phyloP scores from a whole-genome alignment of 1,140 invertebrate genomes.

The Nautilus pompilius region DNA sequence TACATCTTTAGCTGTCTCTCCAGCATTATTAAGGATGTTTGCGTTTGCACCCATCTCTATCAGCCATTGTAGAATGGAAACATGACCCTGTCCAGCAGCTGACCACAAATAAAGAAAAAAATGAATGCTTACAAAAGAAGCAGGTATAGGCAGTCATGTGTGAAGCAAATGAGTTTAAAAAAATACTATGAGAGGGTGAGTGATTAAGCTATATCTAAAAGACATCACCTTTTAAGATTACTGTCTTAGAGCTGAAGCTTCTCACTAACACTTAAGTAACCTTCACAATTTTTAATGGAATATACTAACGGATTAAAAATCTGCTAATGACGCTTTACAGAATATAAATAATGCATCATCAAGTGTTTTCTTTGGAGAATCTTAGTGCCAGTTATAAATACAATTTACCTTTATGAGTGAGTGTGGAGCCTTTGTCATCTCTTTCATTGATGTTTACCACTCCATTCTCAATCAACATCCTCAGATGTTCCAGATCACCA shows the following conservation, averaged over 20 bases:
- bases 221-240: too few species aligned
- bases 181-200: too few species aligned
- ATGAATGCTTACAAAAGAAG: too few species aligned
- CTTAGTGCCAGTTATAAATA: too few species aligned
- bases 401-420: conserved; percentile 52
- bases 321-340: background rate
- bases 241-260: too few species aligned
- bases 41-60: conserved; percentile 55
- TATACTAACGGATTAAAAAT: too few species aligned
- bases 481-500: conserved; percentile 53
- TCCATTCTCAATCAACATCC: conserved; percentile 55
- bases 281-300: too few species aligned
- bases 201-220: too few species aligned
- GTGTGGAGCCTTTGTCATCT: conserved; percentile 54
- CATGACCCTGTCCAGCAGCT: conserved; percentile 56
- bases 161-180: too few species aligned
- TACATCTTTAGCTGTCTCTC: conserved; percentile 51
- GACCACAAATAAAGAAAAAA: conserved; percentile 12
- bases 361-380: too few species aligned
- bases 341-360: background rate
- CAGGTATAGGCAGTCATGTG: too few species aligned
- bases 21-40: conserved; percentile 47
- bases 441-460: conserved; percentile 56
- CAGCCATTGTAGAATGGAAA: conserved; percentile 53
- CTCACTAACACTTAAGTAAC: too few species aligned